These are phyloP conservation scores for Propsilocerus akamusi DNA, from an alignment of 1,140 invertebrate species.

Conservation along the genomic window DNA sequence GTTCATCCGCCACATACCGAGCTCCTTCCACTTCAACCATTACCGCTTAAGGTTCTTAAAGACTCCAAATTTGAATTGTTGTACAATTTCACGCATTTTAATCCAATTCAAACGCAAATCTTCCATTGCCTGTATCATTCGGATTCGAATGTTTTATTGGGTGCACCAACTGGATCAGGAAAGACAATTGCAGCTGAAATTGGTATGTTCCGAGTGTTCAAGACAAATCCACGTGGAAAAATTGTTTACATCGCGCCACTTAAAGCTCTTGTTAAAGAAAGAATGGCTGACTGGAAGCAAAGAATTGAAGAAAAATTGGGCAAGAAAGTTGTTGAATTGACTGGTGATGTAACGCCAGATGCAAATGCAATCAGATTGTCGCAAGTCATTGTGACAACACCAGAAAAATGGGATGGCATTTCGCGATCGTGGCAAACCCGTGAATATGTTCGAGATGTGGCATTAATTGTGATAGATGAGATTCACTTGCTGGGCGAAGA, in stretches of 20 bases:
- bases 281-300: constrained; percentile 93
- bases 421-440: constrained; percentile 94
- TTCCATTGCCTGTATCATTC: constrained; percentile 94
- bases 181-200: constrained; percentile 98
- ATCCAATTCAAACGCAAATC: constrained; percentile 97
- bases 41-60: constrained; percentile 69
- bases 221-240: constrained; percentile 64
- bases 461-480: constrained; percentile 93
- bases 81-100: constrained; percentile 91
- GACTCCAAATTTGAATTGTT: constrained; percentile 59
- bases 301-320: constrained; percentile 49
- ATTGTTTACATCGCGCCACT: constrained; percentile 97
- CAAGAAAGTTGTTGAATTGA: constrained; percentile 87
- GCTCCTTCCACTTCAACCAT: constrained; percentile 74
- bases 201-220: constrained; percentile 89
- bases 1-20: constrained; percentile 88
- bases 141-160: constrained; percentile 84
- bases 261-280: constrained; percentile 91
- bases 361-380: constrained; percentile 63
- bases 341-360: constrained; percentile 91
- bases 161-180: constrained; percentile 95
- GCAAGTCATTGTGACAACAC: constrained; percentile 93
- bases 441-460: constrained; percentile 83
- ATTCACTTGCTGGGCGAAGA: constrained; percentile 92
- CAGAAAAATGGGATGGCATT: constrained; percentile 99